Evolutionary conservation across 2,888 invertebrate species (phyloP).

Genomic region (Netelia melanura): DNA sequence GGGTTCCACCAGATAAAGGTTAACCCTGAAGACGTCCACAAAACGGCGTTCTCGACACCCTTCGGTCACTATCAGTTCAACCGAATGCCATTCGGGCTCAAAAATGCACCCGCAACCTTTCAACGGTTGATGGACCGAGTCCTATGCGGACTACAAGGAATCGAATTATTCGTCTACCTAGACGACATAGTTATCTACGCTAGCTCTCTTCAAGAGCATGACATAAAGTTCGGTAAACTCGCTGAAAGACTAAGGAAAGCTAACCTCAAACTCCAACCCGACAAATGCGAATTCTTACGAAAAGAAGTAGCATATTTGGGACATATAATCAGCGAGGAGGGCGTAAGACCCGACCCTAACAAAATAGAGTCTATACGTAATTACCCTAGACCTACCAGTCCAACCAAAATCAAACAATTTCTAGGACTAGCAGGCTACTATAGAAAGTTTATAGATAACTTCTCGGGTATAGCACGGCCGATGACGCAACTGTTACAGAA

Average conservation of each 20-base stretch:
- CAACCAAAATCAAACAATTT: background rate
- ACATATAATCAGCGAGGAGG: background rate
- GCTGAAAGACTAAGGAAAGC: background rate
- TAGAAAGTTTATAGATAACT: too few relatives aligned
- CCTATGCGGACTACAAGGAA: conserved; percentile 18
- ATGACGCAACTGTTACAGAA: background rate
- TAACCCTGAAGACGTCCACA: conserved; percentile 14
- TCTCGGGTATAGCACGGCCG: background rate
- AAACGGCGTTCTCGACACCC: conserved; percentile 18
- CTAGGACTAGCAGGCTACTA: too few relatives aligned
- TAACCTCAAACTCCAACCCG: too few relatives aligned
- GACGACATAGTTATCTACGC: conserved; percentile 61
- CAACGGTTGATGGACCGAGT: conserved; percentile 34
- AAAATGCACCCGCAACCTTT: conserved; percentile 35
- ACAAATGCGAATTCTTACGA: background rate
- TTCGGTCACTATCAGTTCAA: conserved; percentile 38
- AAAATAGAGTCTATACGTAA: background rate
- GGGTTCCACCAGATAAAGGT: conserved; percentile 10
- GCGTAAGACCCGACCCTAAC: background rate
- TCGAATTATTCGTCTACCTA: conserved; percentile 59
- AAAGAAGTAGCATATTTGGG: background rate
- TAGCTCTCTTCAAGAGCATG: conserved; percentile 43
- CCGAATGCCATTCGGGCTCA: conserved; percentile 37
- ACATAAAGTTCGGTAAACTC: conserved; percentile 20
- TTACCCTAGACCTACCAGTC: background rate